Evolutionary conservation across 2,113 vertebrate species (phyloP), one percentile per base, ranked within the genome.

Genomic region (Takifugu flavidus): DNA sequence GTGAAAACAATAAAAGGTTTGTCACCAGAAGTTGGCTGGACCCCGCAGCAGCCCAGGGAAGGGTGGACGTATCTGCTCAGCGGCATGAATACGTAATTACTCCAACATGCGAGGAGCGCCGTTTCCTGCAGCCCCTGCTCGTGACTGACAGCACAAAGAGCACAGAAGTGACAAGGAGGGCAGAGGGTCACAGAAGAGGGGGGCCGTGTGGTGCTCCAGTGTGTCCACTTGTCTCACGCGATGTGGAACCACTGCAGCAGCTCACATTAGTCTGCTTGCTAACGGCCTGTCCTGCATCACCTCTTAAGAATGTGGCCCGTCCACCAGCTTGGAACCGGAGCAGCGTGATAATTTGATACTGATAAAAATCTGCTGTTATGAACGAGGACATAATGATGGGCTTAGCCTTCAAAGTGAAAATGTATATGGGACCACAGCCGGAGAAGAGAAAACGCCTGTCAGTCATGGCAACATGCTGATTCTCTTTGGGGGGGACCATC

Each of bases 181-280:
- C 39, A 6, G 52, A 56, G 75, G 74, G 81, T 86, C 75, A 78
- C 43, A 5, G 46, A 42, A 49, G 58, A 68, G 49, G 61, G 55
- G 57, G 52, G 52, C 47, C 66, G 61, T 59, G 51, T 58, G 54
- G 69, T 59, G 55, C 56, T 34, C 75, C 52, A 31, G 49, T 54
- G 49, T 59, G 67, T 82, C 77, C 67, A 57, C 69, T 72, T 85
- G 75, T 88, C 78, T 88, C 88, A 83, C 76, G 71, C 79, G 31
- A 87, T 81, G 65, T 85, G 66, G 60, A 80, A 78, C 74, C 62
- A 74, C 60, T 56, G 14, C 65, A 56, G 64, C 63, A 53, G 49
- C 62, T 81, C 56, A 11, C 71, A 51, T 70, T 65, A 65, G 55
- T 66, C 28, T 28, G 56, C 72, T 70, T 76, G 73, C 39, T 70